Percentiles rank a stretch among this genome's conserved stretches.
These are phyloP conservation scores for Agonum fuliginosum DNA, from an alignment of 2,888 invertebrate genomes.

Conservation along the genomic window DNA sequence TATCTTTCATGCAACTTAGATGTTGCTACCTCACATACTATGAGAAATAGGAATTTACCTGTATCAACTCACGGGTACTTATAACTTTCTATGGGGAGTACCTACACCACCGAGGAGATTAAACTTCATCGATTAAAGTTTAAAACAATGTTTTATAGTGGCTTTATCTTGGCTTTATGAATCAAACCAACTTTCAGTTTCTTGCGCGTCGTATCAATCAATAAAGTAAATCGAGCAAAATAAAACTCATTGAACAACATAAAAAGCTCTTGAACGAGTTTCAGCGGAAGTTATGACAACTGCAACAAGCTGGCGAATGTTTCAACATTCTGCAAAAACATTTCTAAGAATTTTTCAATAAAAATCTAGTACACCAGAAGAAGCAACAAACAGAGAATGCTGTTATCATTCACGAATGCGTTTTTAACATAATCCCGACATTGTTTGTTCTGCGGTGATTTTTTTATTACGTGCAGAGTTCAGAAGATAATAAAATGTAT, in stretches of 20 bases:
- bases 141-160: too few species aligned
- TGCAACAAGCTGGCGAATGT: slow-evolving; percentile 35
- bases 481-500: slow-evolving; percentile 27
- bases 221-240: neutral
- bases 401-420: slow-evolving; percentile 9
- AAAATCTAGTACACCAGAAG: slow-evolving; percentile 1
- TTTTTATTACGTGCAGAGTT: slow-evolving; percentile 28
- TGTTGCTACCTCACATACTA: too few species aligned
- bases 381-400: neutral
- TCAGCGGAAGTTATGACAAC: slow-evolving; percentile 32
- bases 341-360: slow-evolving; percentile 14
- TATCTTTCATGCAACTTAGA: too few species aligned
- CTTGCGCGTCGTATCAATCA: neutral
- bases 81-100: too few species aligned
- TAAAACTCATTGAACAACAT: slow-evolving; percentile 12
- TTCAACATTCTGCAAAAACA: slow-evolving; percentile 29
- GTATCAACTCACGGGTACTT: too few species aligned
- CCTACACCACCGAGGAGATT: too few species aligned
- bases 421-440: slow-evolving; percentile 15
- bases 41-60: too few species aligned
- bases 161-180: too few species aligned
- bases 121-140: too few species aligned
- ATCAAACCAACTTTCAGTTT: neutral
- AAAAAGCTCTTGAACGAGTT: slow-evolving; percentile 31
- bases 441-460: neutral